Conservation (phyloP, 2,888 invertebrate genomes). For the Cheiracanthium punctorium region DNA sequence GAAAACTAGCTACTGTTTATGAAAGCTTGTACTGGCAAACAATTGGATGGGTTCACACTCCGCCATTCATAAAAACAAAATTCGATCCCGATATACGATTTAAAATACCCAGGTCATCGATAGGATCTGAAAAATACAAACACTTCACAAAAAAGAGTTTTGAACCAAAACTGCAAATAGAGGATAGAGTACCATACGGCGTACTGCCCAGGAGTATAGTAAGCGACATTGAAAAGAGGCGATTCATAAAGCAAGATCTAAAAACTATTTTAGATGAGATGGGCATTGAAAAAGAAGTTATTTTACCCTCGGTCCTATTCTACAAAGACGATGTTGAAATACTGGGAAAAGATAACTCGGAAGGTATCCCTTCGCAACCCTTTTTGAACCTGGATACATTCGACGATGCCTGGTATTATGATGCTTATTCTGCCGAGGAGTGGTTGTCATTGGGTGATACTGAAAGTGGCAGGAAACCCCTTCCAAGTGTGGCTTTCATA, state of each 20-base stretch:
- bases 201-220: slow-evolving; percentile 16
- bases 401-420: slow-evolving; percentile 49
- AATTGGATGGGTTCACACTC: slow-evolving; percentile 57
- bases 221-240: slow-evolving; percentile 22
- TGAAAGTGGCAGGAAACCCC: slow-evolving; percentile 17
- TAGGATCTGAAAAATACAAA: not conserved
- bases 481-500: slow-evolving; percentile 55
- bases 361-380: slow-evolving; percentile 38
- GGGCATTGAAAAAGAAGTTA: not conserved
- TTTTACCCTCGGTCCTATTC: slow-evolving; percentile 25
- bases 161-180: slow-evolving; percentile 49
- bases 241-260: slow-evolving; percentile 14
- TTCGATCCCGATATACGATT: not conserved
- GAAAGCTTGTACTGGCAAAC: slow-evolving; percentile 58
- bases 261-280: slow-evolving; percentile 31
- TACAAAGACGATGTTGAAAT: not conserved
- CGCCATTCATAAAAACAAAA: slow-evolving; percentile 20
- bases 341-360: not conserved
- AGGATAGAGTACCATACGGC: slow-evolving; percentile 41
- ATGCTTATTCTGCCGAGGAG: slow-evolving; percentile 42
- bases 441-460: slow-evolving; percentile 44
- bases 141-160: slow-evolving; percentile 31
- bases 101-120: not conserved
- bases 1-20: not conserved
- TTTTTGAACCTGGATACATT: slow-evolving; percentile 50